Evolutionary conservation across 2,888 invertebrate species (phyloP).

Genomic region (Parthenolecanium corni): DNA sequence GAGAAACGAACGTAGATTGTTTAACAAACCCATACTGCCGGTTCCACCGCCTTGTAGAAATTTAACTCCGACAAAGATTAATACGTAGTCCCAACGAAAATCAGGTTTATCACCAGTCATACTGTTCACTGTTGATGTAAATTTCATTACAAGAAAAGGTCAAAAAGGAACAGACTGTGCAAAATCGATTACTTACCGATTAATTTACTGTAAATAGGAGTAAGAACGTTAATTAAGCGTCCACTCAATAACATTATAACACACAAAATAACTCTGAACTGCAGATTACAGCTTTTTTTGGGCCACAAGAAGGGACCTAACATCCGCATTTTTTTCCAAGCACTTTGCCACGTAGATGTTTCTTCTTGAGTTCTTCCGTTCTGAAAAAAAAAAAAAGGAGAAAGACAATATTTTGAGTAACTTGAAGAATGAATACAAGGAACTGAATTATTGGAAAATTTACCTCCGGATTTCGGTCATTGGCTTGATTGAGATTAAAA

Average conservation of each 20-base stretch:
- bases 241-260: slow-evolving; percentile 63
- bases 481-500: slow-evolving; percentile 44
- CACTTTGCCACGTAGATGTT: slow-evolving; percentile 66
- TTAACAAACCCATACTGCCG: slow-evolving; percentile 82
- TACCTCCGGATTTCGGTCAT: not conserved
- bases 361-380: not conserved
- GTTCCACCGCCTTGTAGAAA: slow-evolving; percentile 93
- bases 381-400: slow-evolving; percentile 7
- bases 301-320: slow-evolving; percentile 93
- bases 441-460: not conserved
- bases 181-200: slow-evolving; percentile 54
- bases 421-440: not conserved
- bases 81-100: slow-evolving; percentile 82
- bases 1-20: slow-evolving; percentile 77
- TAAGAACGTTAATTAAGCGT: slow-evolving; percentile 75
- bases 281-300: slow-evolving; percentile 60
- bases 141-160: not conserved
- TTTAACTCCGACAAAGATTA: slow-evolving; percentile 75
- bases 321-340: slow-evolving; percentile 62
- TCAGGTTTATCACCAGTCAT: slow-evolving; percentile 47
- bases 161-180: not conserved
- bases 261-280: slow-evolving; percentile 71
- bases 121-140: slow-evolving; percentile 56
- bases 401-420: not conserved
- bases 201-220: slow-evolving; percentile 83